Evolutionary conservation across 2,888 invertebrate genomes (phyloP).

Genomic region (Platycheirus rosarum): DNA sequence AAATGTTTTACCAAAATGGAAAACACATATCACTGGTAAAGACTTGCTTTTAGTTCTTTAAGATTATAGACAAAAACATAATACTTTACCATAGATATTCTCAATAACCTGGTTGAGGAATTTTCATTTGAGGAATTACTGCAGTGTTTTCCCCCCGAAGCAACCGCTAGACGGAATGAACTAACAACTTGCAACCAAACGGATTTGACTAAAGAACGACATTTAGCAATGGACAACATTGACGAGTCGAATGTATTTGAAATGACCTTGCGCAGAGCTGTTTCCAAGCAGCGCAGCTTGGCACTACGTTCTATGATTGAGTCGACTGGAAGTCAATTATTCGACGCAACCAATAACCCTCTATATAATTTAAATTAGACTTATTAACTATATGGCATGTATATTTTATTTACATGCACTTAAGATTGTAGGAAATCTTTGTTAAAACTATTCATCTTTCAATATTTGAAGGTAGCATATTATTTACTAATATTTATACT

Average conservation of each 20-base stretch:
- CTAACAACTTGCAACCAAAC: slow-evolving; percentile 49
- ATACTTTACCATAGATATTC: slow-evolving; percentile 77
- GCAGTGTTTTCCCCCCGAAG: slow-evolving; percentile 81
- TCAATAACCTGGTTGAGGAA: slow-evolving; percentile 80
- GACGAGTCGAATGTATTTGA: slow-evolving; percentile 82
- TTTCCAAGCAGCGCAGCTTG: slow-evolving; percentile 85
- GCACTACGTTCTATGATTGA: slow-evolving; percentile 85
- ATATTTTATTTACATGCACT: neutral
- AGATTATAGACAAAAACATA: neutral
- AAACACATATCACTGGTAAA: slow-evolving; percentile 79
- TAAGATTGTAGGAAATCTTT: slow-evolving; percentile 31
- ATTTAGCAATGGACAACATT: slow-evolving; percentile 80
- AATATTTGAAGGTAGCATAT: slow-evolving; percentile 49
- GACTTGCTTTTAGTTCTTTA: neutral
- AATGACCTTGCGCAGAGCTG: slow-evolving; percentile 81
- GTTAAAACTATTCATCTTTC: slow-evolving; percentile 32
- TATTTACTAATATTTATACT: slow-evolving; percentile 11
- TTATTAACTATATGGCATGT: slow-evolving; percentile 7
- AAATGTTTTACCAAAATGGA: slow-evolving; percentile 80
- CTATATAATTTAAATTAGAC: slow-evolving; percentile 79
- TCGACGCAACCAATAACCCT: slow-evolving; percentile 82
- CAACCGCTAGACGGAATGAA: slow-evolving; percentile 78
- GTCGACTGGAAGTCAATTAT: slow-evolving; percentile 85
- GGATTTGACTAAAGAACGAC: slow-evolving; percentile 50
- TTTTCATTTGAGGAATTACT: slow-evolving; percentile 81